These are phyloP conservation scores for Nematopogon swammerdamellus DNA, from an alignment of 2,888 invertebrate genomes.

Conservation along the genomic window DNA sequence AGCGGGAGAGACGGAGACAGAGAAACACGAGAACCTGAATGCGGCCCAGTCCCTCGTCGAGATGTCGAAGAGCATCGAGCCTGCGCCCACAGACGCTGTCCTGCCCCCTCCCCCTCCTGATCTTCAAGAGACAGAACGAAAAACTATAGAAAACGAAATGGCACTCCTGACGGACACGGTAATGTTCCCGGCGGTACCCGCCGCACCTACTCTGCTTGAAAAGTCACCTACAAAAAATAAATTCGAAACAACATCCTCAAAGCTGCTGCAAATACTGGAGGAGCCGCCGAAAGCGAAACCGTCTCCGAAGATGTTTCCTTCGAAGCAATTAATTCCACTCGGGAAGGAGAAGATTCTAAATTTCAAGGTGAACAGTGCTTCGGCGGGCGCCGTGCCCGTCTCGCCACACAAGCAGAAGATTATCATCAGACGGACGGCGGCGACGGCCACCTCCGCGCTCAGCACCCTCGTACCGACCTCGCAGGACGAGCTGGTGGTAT, in stretches of 20 bases:
- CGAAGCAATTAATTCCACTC: constrained; percentile 29
- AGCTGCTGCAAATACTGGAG: constrained; percentile 56
- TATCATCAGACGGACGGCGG: constrained; percentile 37
- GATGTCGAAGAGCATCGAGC: constrained; percentile 30
- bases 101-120: no score
- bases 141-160: constrained; percentile 15
- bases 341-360: constrained; percentile 47
- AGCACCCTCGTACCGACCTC: constrained; percentile 32
- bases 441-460: constrained; percentile 27
- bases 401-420: constrained; percentile 41
- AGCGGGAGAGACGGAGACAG: constrained; percentile 34
- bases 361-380: constrained; percentile 11
- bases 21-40: constrained; percentile 45
- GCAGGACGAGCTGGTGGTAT: constrained; percentile 41
- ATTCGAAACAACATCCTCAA: constrained; percentile 45
- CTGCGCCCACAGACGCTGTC: background rate
- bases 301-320: constrained; percentile 21
- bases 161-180: constrained; percentile 15
- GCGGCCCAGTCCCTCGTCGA: constrained; percentile 49
- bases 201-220: constrained; percentile 2
- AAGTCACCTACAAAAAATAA: constrained; percentile 11
- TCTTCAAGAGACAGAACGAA: no score
- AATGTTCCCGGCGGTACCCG: no score
- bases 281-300: constrained; percentile 32
- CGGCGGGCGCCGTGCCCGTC: constrained; percentile 5